Conservation (phyloP, 92 coral and sea anemone genomes). For the Pocillopora grandis region DNA sequence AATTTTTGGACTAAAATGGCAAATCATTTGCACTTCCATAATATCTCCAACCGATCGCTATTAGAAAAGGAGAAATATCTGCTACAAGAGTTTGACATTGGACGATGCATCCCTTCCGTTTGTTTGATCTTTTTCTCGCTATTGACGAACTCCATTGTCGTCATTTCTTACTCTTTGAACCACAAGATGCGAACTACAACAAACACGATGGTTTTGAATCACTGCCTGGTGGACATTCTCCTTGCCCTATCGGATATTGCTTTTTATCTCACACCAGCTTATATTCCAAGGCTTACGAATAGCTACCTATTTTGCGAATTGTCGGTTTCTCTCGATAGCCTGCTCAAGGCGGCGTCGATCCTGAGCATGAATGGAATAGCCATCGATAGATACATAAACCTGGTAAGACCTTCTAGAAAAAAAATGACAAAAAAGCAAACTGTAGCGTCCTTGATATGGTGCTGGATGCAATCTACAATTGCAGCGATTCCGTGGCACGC, state of each 20-base stretch:
- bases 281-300: conserved; percentile 28
- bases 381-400: conserved; percentile 63
- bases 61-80: not conserved
- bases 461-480: conserved; percentile 59
- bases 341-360: conserved; percentile 55
- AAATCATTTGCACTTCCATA: not conserved
- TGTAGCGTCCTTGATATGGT: conserved; percentile 36
- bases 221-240: conserved; percentile 68
- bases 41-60: not conserved
- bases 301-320: conserved; percentile 39
- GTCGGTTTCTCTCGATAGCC: conserved; percentile 52
- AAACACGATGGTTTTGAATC: conserved; percentile 64
- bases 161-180: conserved; percentile 56
- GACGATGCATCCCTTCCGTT: conserved; percentile 3
- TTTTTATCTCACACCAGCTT: conserved; percentile 39
- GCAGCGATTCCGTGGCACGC: conserved; percentile 68
- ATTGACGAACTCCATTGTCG: conserved; percentile 50
- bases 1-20: not conserved
- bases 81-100: not conserved
- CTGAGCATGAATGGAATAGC: conserved; percentile 74
- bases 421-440: conserved; percentile 48
- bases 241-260: conserved; percentile 59
- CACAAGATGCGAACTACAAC: conserved; percentile 79
- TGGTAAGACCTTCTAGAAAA: conserved; percentile 50
- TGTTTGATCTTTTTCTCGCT: conserved; percentile 39